Percentiles rank a stretch among this genome's conserved stretches.
phyloP scores from a whole-genome alignment of 2,797 vertebrate genomes.

The Spinus pinus region DNA sequence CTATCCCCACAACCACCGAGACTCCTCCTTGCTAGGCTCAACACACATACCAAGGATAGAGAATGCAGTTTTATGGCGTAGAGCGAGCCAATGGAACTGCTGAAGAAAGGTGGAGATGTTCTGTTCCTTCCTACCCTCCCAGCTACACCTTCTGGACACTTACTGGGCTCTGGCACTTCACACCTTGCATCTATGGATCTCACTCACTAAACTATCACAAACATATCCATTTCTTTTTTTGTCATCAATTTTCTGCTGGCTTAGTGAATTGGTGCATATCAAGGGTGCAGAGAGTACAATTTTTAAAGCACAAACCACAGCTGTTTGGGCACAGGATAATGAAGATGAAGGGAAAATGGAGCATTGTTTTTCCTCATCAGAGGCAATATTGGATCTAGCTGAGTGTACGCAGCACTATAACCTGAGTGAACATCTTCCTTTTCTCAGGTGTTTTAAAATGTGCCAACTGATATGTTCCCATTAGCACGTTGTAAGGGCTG shows the following conservation, averaged over 20 bases:
- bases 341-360: not conserved
- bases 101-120: not conserved
- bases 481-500: conserved; percentile 29
- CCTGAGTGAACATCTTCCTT: not conserved
- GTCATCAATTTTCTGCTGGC: not conserved
- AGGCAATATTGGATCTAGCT: not conserved
- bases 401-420: not conserved
- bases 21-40: not conserved
- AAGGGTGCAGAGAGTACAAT: not conserved
- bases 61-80: not conserved
- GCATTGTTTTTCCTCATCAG: not conserved
- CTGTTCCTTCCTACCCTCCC: not conserved
- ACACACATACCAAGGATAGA: not conserved
- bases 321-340: not conserved
- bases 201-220: not conserved
- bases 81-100: not conserved
- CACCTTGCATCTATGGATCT: not conserved
- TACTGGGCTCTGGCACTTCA: not conserved
- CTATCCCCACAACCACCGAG: not conserved
- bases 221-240: not conserved
- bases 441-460: not conserved
- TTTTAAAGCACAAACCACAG: not conserved
- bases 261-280: not conserved
- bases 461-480: conserved; percentile 18
- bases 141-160: not conserved